Evolutionary conservation across 2,888 invertebrate species (phyloP).

Genomic region (Lepetodrilus schrolli): DNA sequence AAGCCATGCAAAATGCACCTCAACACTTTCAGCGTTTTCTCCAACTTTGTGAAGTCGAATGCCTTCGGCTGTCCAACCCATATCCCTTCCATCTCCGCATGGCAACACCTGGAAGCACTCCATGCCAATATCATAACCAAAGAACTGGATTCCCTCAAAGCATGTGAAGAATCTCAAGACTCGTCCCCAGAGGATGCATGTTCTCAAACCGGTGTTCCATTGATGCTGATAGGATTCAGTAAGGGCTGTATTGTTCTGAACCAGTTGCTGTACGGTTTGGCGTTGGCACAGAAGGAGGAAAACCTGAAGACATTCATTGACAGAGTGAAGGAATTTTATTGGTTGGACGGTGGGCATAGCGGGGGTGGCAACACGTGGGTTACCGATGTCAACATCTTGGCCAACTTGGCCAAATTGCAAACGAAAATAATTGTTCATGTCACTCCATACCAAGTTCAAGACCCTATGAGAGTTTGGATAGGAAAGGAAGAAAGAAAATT

Average conservation of each 20-base stretch:
- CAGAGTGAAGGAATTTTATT: conserved; percentile 86
- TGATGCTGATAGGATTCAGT: conserved; percentile 86
- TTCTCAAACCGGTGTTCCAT: conserved; percentile 25
- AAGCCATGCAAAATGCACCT: conserved; percentile 83
- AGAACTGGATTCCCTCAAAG: background rate
- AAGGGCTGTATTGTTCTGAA: conserved; percentile 95
- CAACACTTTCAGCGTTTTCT: conserved; percentile 89
- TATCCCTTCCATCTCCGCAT: conserved; percentile 82
- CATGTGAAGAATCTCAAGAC: background rate
- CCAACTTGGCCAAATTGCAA: conserved; percentile 80
- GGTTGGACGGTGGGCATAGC: conserved; percentile 94
- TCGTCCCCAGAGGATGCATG: background rate
- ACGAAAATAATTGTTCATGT: conserved; percentile 87
- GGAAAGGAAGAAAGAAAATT: conserved; percentile 87
- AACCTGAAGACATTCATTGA: conserved; percentile 75
- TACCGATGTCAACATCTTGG: conserved; percentile 83
- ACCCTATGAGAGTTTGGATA: conserved; percentile 88
- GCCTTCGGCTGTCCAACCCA: conserved; percentile 87
- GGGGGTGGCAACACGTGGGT: conserved; percentile 92
- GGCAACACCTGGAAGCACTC: conserved; percentile 79
- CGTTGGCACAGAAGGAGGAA: conserved; percentile 67
- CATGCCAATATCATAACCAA: background rate
- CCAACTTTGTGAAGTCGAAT: conserved; percentile 89
- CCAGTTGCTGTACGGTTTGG: conserved; percentile 90
- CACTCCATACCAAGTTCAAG: conserved; percentile 91